These are phyloP conservation scores for Pedetes capensis DNA, from an alignment of 2,113 vertebrate species.

Conservation along the genomic window DNA sequence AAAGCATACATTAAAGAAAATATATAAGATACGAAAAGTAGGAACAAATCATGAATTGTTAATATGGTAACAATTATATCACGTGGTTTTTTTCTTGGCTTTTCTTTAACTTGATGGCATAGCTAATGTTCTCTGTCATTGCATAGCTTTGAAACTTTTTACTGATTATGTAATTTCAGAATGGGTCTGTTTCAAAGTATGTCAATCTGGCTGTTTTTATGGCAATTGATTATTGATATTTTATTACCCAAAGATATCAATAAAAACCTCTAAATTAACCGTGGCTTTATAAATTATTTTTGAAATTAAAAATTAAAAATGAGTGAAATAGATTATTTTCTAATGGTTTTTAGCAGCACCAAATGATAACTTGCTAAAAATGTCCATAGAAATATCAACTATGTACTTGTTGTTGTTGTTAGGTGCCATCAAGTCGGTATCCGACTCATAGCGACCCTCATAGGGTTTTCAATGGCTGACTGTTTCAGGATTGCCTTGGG, in stretches of 20 bases:
- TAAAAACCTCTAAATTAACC: not conserved
- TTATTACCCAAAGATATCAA: not conserved
- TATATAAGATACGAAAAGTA: not conserved
- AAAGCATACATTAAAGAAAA: slow-evolving; percentile 33
- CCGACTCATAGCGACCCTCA: too few species aligned
- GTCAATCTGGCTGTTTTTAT: not conserved
- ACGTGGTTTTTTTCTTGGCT: not conserved
- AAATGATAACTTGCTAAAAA: slow-evolving; percentile 19
- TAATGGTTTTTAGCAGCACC: not conserved
- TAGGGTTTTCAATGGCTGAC: too few species aligned
- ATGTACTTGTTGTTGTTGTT: too few species aligned
- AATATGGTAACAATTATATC: not conserved
- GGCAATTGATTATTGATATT: not conserved
- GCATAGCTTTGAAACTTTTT: slow-evolving; percentile 4
- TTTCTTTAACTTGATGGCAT: slow-evolving; percentile 17
- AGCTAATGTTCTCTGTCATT: not conserved
- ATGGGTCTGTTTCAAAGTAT: not conserved
- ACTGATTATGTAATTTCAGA: slow-evolving; percentile 5
- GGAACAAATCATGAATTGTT: not conserved
- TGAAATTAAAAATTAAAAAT: slow-evolving; percentile 37
- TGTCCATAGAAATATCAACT: not conserved
- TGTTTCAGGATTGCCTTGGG: too few species aligned
- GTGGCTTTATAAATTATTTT: slow-evolving; percentile 12
- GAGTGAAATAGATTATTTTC: not conserved
- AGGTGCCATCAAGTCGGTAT: too few species aligned